These are phyloP conservation scores for Notamacropus eugenii DNA, from an alignment of 2,797 vertebrate genomes.

Conservation along the genomic window DNA sequence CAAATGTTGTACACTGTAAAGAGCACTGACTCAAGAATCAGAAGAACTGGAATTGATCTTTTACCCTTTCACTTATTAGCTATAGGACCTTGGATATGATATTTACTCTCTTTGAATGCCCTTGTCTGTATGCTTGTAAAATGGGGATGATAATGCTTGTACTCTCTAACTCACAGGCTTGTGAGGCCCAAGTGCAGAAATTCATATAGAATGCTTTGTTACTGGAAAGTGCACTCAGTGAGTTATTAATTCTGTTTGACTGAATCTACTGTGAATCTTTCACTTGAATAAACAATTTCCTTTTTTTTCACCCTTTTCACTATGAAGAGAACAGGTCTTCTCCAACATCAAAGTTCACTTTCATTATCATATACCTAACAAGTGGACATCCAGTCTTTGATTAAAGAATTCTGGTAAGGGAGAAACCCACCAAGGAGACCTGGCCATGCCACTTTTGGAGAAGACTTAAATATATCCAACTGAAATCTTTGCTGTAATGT, in stretches of 20 bases:
- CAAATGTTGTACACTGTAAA: background rate
- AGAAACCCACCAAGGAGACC: background rate
- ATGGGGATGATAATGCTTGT: background rate
- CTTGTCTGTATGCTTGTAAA: background rate
- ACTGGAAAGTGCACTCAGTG: background rate
- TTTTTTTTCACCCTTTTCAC: background rate
- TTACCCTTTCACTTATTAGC: background rate
- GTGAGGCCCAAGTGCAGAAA: background rate
- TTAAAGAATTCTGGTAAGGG: background rate
- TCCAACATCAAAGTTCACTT: background rate
- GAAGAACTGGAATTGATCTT: background rate
- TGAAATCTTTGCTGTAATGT: background rate
- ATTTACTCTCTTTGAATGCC: background rate
- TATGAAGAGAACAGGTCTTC: background rate
- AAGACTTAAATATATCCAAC: background rate
- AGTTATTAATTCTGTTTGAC: conserved; percentile 1
- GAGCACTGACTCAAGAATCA: background rate
- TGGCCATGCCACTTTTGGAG: background rate
- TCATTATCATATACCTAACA: background rate
- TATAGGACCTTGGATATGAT: background rate
- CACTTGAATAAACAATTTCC: background rate
- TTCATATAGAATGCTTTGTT: background rate
- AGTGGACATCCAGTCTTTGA: background rate
- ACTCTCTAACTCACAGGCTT: background rate
- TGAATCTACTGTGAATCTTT: background rate